Conservation (phyloP, 1,140 invertebrate species). For the Leguminivora glycinivorella region DNA sequence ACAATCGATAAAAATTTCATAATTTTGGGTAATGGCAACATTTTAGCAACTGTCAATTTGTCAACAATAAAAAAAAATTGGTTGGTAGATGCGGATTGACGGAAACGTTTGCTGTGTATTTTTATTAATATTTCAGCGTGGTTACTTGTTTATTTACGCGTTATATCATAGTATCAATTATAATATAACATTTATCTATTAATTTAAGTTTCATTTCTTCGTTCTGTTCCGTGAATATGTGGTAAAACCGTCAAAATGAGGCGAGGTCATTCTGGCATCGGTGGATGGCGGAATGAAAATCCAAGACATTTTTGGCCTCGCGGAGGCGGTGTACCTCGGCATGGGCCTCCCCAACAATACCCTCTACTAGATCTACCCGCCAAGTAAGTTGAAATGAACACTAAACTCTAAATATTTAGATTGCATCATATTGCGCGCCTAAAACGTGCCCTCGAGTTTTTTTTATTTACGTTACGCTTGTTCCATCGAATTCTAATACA, state of each 20-base stretch:
- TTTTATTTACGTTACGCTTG: slow-evolving; percentile 12
- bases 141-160: slow-evolving; percentile 54
- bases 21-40: slow-evolving; percentile 1
- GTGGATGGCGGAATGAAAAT: slow-evolving; percentile 71
- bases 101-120: slow-evolving; percentile 35
- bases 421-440: slow-evolving; percentile 44
- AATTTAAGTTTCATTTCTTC: neutral
- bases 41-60: slow-evolving; percentile 18
- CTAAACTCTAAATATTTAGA: slow-evolving; percentile 3
- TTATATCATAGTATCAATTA: slow-evolving; percentile 6
- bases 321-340: slow-evolving; percentile 55
- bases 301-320: slow-evolving; percentile 64
- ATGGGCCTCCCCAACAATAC: slow-evolving; percentile 53
- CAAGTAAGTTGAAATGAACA: slow-evolving; percentile 42
- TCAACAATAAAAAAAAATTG: slow-evolving; percentile 19
- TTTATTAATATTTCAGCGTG: slow-evolving; percentile 41
- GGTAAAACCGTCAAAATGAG: slow-evolving; percentile 61
- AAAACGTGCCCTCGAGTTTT: slow-evolving; percentile 27
- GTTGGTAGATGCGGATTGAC: neutral
- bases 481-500: neutral
- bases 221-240: slow-evolving; percentile 36
- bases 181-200: neutral
- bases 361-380: slow-evolving; percentile 42
- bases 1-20: neutral
- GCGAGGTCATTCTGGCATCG: slow-evolving; percentile 67